Evolutionary conservation across 1,140 invertebrate species (phyloP).

Genomic region (Drosophila subpulchrella): DNA sequence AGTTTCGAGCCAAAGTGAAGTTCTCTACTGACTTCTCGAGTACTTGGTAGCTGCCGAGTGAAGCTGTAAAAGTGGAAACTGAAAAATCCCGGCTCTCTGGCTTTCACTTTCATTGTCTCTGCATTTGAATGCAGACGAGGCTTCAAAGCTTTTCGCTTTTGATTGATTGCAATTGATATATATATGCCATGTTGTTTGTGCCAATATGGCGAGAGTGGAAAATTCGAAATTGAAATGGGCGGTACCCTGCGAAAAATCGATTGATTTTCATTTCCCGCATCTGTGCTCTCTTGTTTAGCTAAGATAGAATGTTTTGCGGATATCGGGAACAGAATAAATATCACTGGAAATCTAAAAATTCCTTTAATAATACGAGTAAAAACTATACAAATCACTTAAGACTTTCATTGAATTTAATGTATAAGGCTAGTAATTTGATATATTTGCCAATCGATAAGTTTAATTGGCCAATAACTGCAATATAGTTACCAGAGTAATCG

Average conservation of each 20-base stretch:
- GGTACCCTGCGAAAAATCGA: conserved; percentile 12
- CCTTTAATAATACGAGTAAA: too few species aligned
- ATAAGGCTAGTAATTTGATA: too few species aligned
- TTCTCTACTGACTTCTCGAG: conserved; percentile 13
- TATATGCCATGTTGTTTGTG: conserved; percentile 6
- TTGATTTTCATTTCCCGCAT: conserved; percentile 9
- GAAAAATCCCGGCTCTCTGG: conserved; percentile 44
- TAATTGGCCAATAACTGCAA: conserved; percentile 19
- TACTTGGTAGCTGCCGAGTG: conserved; percentile 5
- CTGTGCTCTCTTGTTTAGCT: background rate
- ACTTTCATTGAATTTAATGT: too few species aligned
- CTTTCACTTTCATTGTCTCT: conserved; percentile 36
- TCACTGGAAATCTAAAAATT: too few species aligned
- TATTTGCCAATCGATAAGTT: background rate
- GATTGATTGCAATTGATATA: conserved; percentile 58
- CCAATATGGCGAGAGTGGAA: conserved; percentile 14
- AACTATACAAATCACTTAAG: too few species aligned
- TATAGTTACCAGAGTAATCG: conserved; percentile 26
- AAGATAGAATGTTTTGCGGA: background rate
- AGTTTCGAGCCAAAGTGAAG: conserved; percentile 31
- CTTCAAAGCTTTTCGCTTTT: conserved; percentile 30
- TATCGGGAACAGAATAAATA: background rate
- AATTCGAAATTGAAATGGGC: conserved; percentile 14
- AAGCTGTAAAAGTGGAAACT: conserved; percentile 30
- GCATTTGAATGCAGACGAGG: conserved; percentile 30